Evolutionary conservation across 2,888 invertebrate genomes (phyloP), one percentile per base, ranked within the genome.

Genomic region (Bugula neritina): DNA sequence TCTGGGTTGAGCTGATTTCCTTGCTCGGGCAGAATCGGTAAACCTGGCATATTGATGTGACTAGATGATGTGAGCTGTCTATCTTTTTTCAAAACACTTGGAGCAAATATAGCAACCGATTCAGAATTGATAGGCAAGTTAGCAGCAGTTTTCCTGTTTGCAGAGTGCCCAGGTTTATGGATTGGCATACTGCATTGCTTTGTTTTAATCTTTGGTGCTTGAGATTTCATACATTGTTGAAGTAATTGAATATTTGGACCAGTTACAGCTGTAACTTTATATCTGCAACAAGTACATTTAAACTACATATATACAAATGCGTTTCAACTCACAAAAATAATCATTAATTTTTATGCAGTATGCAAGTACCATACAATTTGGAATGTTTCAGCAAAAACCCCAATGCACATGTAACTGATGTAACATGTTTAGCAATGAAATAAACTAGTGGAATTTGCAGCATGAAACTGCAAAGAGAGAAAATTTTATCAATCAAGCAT

Each of bases 241-340:
- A 63, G 63, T 5, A 31, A 21, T 3, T 63, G 10, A 63, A 63
- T 63, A 31, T 63, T 31, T 63, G 63, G 63, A 25, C 21, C 34
- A 2, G 13, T 31, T 3, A 63, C 63, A 63, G 63, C 5, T 13
- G 63, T 21, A 31, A 31, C 27, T n/a, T 63, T 63, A n/a, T 29
- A 31, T 27, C 63, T 63, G 57, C 5, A n/a, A 57, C 57, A 57
- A 10, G 52, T 17, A 10, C 10, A 17, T 52, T 52, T 10, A n/a
- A n/a, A n/a, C n/a, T n/a, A n/a, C n/a, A n/a, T n/a, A n/a, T n/a
- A n/a, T n/a, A n/a, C n/a, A n/a, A n/a, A n/a, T n/a, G n/a, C n/a
- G n/a, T n/a, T n/a, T n/a, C n/a, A n/a, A n/a, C n/a, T n/a, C n/a
- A n/a, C n/a, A n/a, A n/a, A n/a, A n/a, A n/a, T n/a, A n/a, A n/a